Base-by-base conservation (phyloP, 2,888 invertebrate genomes). In the Trilocha varians region DNA sequence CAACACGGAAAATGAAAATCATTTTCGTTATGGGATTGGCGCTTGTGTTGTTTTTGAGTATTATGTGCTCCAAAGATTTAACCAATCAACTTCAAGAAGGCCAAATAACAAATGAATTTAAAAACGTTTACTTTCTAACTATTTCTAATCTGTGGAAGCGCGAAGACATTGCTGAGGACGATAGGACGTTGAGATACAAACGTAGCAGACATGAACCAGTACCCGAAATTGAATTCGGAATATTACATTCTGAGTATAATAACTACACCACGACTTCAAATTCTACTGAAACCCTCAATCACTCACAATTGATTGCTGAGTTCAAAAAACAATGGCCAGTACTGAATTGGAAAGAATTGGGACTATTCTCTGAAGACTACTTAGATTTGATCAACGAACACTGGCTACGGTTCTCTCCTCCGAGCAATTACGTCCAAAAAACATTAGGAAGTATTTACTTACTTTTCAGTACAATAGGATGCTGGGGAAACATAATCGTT, bases 351-450 rank as follows among this genome's bases (percentile, higher is more conserved):
- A 69, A 66, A 46, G 56, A 78, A 36, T 60, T 74, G 45, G 89
- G 89, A 15, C 86, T 84, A 59, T 90, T 90, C 62, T 70, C 78
- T 3, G 89, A 88, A 33, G 87, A 88, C 45, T 89, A 88, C 56
- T 59, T 90, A 54, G 61, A 80, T 43, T 66, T 87, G 47, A 90
- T 93, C 47, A 91, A 93, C 71, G 78, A 87, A 1, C 91, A 93
- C 65, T 94, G 94, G 93, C 71, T 93, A 49, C 74, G 87, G 52
- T 93, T 90, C 64, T 83, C 87, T 16, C 92, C 93, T 2, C 91
- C 91, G 0, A 68, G 77, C 32, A 78, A 83, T 38, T 57, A 65
- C 16, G 71, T 88, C 37, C 91, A 91, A 66, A 88, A 88, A 59
- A 62, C 82, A 3, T 74, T 93, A 56, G 93, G 89, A 2, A 66